Evolutionary conservation across 2,113 vertebrate genomes (phyloP).

Genomic region (Charadrius vociferus): DNA sequence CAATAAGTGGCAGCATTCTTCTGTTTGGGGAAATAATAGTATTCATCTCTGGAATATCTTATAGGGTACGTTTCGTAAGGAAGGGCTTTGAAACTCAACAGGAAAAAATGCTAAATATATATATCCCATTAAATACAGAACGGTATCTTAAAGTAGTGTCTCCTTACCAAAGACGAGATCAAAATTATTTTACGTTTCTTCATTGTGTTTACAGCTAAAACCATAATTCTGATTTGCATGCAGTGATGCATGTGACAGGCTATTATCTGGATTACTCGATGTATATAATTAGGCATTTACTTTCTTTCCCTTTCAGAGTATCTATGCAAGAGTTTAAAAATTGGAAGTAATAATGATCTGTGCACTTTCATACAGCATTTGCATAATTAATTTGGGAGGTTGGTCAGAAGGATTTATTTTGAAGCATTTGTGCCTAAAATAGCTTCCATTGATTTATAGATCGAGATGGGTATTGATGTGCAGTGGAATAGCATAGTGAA

Average conservation of each 20-base stretch:
- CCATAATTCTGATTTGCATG: slow-evolving; percentile 5
- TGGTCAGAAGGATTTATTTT: not conserved
- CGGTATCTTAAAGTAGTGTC: not conserved
- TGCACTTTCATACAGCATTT: not conserved
- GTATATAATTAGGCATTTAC: slow-evolving; percentile 4
- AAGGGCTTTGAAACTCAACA: not conserved
- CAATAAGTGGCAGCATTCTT: not conserved
- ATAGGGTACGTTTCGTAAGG: not conserved
- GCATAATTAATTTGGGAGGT: slow-evolving; percentile 9
- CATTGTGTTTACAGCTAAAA: slow-evolving; percentile 18
- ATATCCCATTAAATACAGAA: not conserved
- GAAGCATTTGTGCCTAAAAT: not conserved
- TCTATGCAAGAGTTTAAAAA: not conserved
- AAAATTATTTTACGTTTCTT: not conserved
- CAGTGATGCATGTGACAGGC: not conserved
- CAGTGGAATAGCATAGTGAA: not conserved
- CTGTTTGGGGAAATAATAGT: not conserved
- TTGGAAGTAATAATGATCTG: not conserved
- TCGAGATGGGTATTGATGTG: not conserved
- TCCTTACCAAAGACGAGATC: not conserved
- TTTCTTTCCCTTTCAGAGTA: not conserved
- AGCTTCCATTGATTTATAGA: not conserved
- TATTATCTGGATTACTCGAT: slow-evolving; percentile 18
- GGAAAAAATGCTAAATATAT: not conserved
- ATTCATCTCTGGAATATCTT: not conserved